These are phyloP conservation scores for Heteromormyrus szaboi DNA, from an alignment of 2,797 vertebrate species.

Conservation along the genomic window DNA sequence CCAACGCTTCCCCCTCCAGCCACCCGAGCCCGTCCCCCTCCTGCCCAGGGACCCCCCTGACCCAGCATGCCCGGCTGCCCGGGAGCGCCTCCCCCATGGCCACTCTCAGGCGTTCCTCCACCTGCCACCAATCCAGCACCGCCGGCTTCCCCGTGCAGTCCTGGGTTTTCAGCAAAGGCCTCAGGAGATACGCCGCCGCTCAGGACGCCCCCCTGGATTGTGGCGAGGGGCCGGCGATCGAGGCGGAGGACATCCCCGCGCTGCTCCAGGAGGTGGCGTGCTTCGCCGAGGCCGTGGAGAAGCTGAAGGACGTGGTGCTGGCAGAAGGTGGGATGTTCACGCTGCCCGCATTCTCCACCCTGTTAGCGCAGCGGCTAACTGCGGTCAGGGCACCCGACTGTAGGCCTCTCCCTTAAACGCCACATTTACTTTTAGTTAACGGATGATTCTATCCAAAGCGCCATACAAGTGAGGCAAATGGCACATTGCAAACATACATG, in stretches of 20 bases:
- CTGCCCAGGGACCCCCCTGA: slow-evolving; percentile 46
- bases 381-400: neutral
- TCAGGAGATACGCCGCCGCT: slow-evolving; percentile 58
- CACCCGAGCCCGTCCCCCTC: slow-evolving; percentile 40
- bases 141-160: slow-evolving; percentile 78
- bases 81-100: slow-evolving; percentile 54
- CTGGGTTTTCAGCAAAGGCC: slow-evolving; percentile 66
- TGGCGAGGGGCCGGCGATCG: slow-evolving; percentile 62
- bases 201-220: slow-evolving; percentile 57
- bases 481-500: neutral
- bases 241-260: slow-evolving; percentile 84
- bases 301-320: slow-evolving; percentile 83
- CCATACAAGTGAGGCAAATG: neutral
- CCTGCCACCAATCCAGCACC: slow-evolving; percentile 83
- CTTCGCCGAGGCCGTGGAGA: slow-evolving; percentile 87
- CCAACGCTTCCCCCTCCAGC: slow-evolving; percentile 16
- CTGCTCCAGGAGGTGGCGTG: slow-evolving; percentile 77
- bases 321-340: slow-evolving; percentile 66
- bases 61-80: slow-evolving; percentile 54
- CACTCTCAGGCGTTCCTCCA: slow-evolving; percentile 80
- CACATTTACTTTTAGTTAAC: neutral
- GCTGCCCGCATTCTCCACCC: neutral
- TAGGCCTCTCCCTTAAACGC: neutral
- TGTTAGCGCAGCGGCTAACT: neutral
- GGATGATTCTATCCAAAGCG: neutral